These are phyloP conservation scores for Lysandra coridon DNA, from an alignment of 2,888 invertebrate genomes.

Conservation along the genomic window DNA sequence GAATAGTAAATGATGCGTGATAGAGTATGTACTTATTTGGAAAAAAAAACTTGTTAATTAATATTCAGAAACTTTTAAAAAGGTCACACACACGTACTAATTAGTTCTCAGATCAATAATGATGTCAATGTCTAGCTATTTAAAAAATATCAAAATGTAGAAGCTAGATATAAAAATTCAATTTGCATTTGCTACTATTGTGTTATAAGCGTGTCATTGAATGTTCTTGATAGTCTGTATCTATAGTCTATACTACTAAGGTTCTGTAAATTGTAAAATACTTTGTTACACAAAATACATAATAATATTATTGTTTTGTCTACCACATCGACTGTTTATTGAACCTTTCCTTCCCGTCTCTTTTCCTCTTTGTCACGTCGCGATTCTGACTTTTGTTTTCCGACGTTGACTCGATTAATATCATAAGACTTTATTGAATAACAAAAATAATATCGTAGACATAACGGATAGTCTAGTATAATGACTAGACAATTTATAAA, in stretches of 20 bases:
- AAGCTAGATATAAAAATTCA: background rate
- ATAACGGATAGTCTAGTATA: too few relatives aligned
- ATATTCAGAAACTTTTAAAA: too few relatives aligned
- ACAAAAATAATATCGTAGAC: too few relatives aligned
- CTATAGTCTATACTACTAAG: background rate
- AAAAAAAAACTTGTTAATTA: background rate
- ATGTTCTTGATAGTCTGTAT: background rate
- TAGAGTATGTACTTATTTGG: background rate
- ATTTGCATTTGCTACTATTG: background rate
- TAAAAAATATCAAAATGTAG: background rate
- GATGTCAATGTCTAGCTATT: background rate
- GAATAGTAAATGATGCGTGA: background rate
- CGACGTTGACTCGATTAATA: too few relatives aligned
- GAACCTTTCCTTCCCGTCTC: background rate
- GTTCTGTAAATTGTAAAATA: slow-evolving; percentile 10
- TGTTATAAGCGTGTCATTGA: background rate
- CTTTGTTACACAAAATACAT: slow-evolving; percentile 14
- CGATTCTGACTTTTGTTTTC: too few relatives aligned
- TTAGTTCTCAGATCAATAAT: background rate
- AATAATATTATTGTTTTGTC: slow-evolving; percentile 19
- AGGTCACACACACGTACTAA: background rate
- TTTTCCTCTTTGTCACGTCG: too few relatives aligned
- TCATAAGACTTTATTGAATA: too few relatives aligned
- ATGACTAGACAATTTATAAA: background rate
- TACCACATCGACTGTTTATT: background rate